Base-by-base conservation (phyloP, 2,113 vertebrate species). In the Riparia riparia region DNA sequence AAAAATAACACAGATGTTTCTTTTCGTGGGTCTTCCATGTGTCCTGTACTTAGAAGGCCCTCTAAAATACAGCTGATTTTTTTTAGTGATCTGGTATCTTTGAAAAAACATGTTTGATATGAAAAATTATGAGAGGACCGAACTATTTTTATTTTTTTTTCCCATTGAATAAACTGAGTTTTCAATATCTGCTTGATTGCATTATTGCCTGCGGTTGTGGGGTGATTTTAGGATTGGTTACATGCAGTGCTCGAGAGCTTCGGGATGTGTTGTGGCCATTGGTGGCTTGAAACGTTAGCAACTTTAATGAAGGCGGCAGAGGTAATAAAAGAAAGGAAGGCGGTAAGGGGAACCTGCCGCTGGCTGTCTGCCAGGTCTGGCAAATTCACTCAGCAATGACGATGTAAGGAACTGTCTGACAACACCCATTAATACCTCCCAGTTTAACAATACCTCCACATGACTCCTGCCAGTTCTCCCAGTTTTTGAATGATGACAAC, bases 361-460 rank as follows among this genome's bases (percentile, higher is more conserved):
- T 88, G 92, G 82, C 94, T 93, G 66, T 49, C 73, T 85, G 74
- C 85, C 85, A 85, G 57, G 71, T 32, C 78, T 31, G 25, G 85
- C 65, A 63, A 3, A 44, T 82, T 87, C 57, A 45, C 65, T 93
- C 32, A 3, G 13, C 31, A 18, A 15, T 66, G 86, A 28, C 4
- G n/a, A 51, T 71, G 58, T 77, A 80, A 92, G 64, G 68, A 92
- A 74, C 54, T 78, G 63, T 58, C 86, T 92, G 91, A 81, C 81
- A 93, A 58, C 80, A 82, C 44, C 82, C 72, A 60, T 89, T 92
- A 86, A 78, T 93, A 91, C 60, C 51, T 90, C 72, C 74, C 61
- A 39, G 45, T 45, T 7, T 69, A 91, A 87, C 45, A 82, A 65
- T 88, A 57, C n/a, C 37, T 86, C 74, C 64, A 21, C 51, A 7